A percentile compares a stretch with the other conserved stretches of the same genome.
Conservation (phyloP, 2,888 invertebrate genomes). For the Drosophila parthenogenetica region DNA sequence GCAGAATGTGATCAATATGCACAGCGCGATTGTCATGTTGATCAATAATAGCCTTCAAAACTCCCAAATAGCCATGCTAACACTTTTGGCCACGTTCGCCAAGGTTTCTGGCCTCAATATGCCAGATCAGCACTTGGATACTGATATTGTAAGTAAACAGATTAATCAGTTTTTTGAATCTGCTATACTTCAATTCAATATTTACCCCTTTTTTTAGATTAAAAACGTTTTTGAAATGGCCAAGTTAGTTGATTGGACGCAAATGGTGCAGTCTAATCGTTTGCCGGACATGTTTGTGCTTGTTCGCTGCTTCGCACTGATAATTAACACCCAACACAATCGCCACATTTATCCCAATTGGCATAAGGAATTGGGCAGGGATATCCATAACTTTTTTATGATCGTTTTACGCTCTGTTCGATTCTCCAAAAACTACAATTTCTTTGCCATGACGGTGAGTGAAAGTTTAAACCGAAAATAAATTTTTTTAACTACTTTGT, state of each 20-base stretch:
- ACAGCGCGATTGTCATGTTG: constrained; percentile 31
- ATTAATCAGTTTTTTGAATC: not conserved
- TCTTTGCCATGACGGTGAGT: constrained; percentile 55
- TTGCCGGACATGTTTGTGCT: constrained; percentile 47
- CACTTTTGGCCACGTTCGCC: constrained; percentile 44
- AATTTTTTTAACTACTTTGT: no score
- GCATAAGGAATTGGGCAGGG: constrained; percentile 18
- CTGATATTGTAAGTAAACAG: constrained; percentile 22
- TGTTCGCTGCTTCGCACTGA: constrained; percentile 49
- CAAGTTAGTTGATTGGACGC: constrained; percentile 48
- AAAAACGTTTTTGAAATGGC: constrained; percentile 45
- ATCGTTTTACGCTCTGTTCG: constrained; percentile 31
- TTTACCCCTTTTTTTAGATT: constrained; percentile 27
- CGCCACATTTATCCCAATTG: constrained; percentile 39
- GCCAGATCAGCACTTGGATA: not conserved
- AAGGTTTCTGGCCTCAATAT: constrained; percentile 22
- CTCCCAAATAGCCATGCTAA: constrained; percentile 34
- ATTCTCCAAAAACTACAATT: not conserved
- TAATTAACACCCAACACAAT: constrained; percentile 37
- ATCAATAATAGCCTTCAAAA: constrained; percentile 18
- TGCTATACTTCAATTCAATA: no score
- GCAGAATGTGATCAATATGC: constrained; percentile 35
- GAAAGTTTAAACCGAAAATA: no score
- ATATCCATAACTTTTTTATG: constrained; percentile 49
- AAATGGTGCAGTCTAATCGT: constrained; percentile 15